Evolutionary conservation across 2,113 vertebrate species (phyloP).

Genomic region (Syngnathus typhle): DNA sequence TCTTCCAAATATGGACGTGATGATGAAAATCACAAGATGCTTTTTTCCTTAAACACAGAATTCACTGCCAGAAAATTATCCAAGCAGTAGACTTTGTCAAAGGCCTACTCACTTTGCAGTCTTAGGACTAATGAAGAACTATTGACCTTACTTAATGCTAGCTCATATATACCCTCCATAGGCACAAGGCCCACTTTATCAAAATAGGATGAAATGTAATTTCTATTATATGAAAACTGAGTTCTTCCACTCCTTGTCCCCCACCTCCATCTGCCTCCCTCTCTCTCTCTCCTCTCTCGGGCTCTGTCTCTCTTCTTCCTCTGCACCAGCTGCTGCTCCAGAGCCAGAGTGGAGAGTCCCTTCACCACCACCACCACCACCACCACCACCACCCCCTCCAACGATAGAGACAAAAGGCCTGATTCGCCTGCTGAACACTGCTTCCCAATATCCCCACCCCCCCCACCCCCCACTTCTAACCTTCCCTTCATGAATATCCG

Average conservation of each 20-base stretch:
- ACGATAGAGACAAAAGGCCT: constrained; percentile 72
- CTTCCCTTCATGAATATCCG: constrained; percentile 44
- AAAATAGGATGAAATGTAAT: not conserved
- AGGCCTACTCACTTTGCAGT: constrained; percentile 1
- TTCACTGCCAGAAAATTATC: not conserved
- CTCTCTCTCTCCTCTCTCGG: constrained; percentile 38
- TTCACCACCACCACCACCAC: constrained; percentile 42
- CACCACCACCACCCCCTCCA: constrained; percentile 38
- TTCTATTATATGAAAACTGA: constrained; percentile 13
- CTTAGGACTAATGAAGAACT: not conserved
- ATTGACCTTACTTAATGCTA: not conserved
- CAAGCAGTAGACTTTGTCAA: not conserved
- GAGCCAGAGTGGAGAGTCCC: constrained; percentile 62
- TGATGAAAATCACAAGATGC: constrained; percentile 4
- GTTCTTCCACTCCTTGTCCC: constrained; percentile 37
- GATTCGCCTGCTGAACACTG: constrained; percentile 68
- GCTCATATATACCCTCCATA: not conserved
- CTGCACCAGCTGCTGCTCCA: constrained; percentile 65
- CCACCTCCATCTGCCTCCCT: constrained; percentile 46
- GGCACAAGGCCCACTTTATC: not conserved
- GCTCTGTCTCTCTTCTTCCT: constrained; percentile 44
- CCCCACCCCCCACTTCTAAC: constrained; percentile 62
- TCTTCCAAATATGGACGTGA: not conserved
- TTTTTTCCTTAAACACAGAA: not conserved
- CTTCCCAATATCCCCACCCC: constrained; percentile 46